These are phyloP conservation scores for Spongia lamella DNA, from an alignment of 37 sponge, comb jelly and placozoan species.

Conservation along the genomic window DNA sequence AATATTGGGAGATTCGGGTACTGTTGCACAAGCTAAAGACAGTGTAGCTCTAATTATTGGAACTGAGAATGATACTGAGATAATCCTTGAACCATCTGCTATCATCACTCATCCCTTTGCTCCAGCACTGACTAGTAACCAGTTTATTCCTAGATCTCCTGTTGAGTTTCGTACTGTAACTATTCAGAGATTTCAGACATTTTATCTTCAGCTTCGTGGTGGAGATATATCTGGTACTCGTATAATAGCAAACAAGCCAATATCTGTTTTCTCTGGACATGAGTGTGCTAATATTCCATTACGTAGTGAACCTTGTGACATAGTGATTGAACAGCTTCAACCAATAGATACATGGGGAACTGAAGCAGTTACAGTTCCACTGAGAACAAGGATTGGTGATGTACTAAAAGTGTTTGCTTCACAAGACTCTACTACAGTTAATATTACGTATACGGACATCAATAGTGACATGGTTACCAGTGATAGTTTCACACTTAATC, in stretches of 20 bases:
- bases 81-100: slow-evolving; percentile 27
- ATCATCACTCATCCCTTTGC: too few species aligned
- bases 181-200: slow-evolving; percentile 9
- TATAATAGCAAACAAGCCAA: slow-evolving; percentile 14
- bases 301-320: slow-evolving; percentile 52
- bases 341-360: slow-evolving; percentile 66
- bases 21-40: not conserved
- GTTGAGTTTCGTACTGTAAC: not conserved
- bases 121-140: not conserved
- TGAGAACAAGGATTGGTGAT: slow-evolving; percentile 17
- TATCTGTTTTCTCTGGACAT: slow-evolving; percentile 46
- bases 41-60: slow-evolving; percentile 31
- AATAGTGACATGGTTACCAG: not conserved
- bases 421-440: slow-evolving; percentile 27
- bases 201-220: not conserved
- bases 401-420: slow-evolving; percentile 38
- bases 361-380: slow-evolving; percentile 33
- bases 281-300: slow-evolving; percentile 40
- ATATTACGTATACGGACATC: slow-evolving; percentile 11
- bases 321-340: slow-evolving; percentile 55
- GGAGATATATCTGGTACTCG: slow-evolving; percentile 26
- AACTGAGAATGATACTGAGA: slow-evolving; percentile 41
- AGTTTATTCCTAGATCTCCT: not conserved
- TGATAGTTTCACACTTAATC: not conserved
- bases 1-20: not conserved